phyloP scores from a whole-genome alignment of 92 coral and sea anemone genomes.

The Bergia sp. region DNA sequence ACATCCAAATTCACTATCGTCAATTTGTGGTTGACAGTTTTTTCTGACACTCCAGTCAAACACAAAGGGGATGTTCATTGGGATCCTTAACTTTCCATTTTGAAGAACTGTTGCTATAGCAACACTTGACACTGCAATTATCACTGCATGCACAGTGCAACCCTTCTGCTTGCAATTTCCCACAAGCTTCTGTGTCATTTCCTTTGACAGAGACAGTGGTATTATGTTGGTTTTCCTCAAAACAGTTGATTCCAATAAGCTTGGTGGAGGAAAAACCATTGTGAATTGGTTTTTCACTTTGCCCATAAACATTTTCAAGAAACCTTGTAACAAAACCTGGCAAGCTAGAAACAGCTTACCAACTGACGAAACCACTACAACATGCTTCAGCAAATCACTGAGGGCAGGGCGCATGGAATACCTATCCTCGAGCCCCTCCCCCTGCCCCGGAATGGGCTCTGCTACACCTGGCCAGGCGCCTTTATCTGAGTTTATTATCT shows the following conservation, averaged over 20 bases:
- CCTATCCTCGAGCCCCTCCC: background rate
- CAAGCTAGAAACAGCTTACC: constrained; percentile 35
- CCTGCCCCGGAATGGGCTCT: background rate
- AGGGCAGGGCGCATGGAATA: constrained; percentile 54
- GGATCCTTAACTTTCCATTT: constrained; percentile 47
- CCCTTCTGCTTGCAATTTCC: constrained; percentile 62
- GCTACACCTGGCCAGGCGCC: background rate
- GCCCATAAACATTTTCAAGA: constrained; percentile 40
- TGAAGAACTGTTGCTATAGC: constrained; percentile 78
- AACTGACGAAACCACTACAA: constrained; percentile 44
- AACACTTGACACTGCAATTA: constrained; percentile 70
- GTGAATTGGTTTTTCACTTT: constrained; percentile 68
- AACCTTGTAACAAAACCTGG: constrained; percentile 6
- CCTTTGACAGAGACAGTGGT: constrained; percentile 56
- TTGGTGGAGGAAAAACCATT: constrained; percentile 67
- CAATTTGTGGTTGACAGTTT: constrained; percentile 63
- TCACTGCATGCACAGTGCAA: constrained; percentile 73
- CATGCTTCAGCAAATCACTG: constrained; percentile 53
- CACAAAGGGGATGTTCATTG: constrained; percentile 62
- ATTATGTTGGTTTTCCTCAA: constrained; percentile 73
- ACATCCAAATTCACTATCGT: constrained; percentile 59
- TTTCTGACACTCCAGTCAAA: constrained; percentile 61
- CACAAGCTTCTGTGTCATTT: constrained; percentile 45
- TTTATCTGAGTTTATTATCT: constrained; percentile 44
- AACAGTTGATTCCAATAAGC: constrained; percentile 47